Percentiles rank a stretch among this genome's conserved stretches.
phyloP scores from a whole-genome alignment of 2,888 invertebrate species.

The Cyclophora albipunctata region DNA sequence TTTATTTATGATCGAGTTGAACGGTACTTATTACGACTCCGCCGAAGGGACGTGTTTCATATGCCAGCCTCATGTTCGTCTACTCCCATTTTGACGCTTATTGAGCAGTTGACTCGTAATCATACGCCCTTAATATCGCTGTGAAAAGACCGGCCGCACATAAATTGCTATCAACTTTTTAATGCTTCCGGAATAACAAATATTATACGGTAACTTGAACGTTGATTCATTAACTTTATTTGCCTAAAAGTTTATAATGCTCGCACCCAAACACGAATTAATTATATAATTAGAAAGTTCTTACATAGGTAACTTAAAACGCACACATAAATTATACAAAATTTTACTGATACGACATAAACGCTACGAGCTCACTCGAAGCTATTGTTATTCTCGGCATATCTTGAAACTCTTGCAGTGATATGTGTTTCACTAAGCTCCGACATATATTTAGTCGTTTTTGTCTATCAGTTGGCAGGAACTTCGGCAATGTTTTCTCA shows the following conservation, averaged over 20 bases:
- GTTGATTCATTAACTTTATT: not conserved
- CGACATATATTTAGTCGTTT: constrained; percentile 56
- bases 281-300: constrained; percentile 35
- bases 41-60: constrained; percentile 55
- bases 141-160: not conserved
- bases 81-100: constrained; percentile 44
- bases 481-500: constrained; percentile 67
- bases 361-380: constrained; percentile 36
- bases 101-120: constrained; percentile 46
- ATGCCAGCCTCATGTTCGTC: constrained; percentile 46
- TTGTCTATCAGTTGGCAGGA: constrained; percentile 59
- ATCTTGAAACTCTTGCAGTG: constrained; percentile 47
- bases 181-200: not conserved
- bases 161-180: not conserved
- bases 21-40: constrained; percentile 61
- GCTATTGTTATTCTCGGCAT: constrained; percentile 53
- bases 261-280: constrained; percentile 27
- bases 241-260: not conserved
- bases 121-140: constrained; percentile 18
- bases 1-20: constrained; percentile 69
- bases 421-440: constrained; percentile 52
- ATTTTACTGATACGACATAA: constrained; percentile 34
- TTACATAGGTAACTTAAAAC: constrained; percentile 34
- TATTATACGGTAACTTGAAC: not conserved
- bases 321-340: constrained; percentile 17